Evolutionary conservation across 2,888 invertebrate genomes (phyloP), one percentile per base, ranked within the genome.

Genomic region (Drosophila longiperda): DNA sequence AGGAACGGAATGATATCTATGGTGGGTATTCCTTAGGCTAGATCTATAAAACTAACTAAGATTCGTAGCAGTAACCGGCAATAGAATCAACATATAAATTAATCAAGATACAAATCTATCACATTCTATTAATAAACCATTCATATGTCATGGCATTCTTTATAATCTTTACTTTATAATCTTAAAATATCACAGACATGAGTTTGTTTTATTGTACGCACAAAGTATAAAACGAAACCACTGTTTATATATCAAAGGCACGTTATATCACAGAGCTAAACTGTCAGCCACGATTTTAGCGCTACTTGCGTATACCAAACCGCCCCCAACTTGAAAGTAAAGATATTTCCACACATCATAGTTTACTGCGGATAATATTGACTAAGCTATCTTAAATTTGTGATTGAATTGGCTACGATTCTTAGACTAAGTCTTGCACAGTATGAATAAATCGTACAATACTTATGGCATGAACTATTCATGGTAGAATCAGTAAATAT

Each of bases 1-100:
- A 94, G 80, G 95, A 96, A 92, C 94, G 96, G 89, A 94, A 94
- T 85, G 95, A 95, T 92, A 96, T 96, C 89, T 95, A 96, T 93
- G 95, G 96, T 96, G 94, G 68, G 88, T 71, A 53, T 5, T 32
- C 23, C n/a, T 34, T 23, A 15, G 1, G 15, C 20, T n/a, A 6
- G 20, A 6, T n/a, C 20, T 9, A 17, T 50, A 26, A 59, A 2
- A 20, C 12, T 20, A 42, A 40, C 17, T 9, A 58, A 23, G 20
- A 15, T 23, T 2, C 15, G 7, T 33, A 36, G 11, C 29, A 36
- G 34, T 23, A 32, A 20, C 33, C 33, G 12, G 7, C 3, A 34
- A 15, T 20, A 8, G 3, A 52, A 26, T 8, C 26, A 15, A 17
- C 26, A 15, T 42, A 5, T 8, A 32, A 52, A 33, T 17, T 23